Percentiles rank a stretch among this genome's conserved stretches.
Conservation (phyloP, 64 coral and sea anemone species). For the Platygyra sinensis region DNA sequence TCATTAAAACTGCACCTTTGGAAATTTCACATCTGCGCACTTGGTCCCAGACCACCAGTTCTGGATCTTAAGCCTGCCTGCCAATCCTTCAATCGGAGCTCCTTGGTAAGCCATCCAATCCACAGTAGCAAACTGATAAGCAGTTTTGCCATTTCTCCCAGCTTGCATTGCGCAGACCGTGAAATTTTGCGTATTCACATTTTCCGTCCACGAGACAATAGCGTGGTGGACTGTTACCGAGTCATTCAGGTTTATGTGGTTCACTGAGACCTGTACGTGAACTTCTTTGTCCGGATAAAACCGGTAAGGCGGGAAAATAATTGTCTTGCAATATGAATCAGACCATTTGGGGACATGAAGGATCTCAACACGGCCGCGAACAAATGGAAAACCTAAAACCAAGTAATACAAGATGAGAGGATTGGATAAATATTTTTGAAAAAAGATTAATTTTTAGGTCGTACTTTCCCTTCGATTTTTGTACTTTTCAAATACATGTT, state of each 20-base stretch:
- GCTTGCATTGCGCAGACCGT: constrained; percentile 63
- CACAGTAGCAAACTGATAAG: constrained; percentile 34
- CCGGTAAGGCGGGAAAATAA: constrained; percentile 1
- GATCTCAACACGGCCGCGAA: constrained; percentile 29
- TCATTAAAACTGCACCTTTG: constrained; percentile 1
- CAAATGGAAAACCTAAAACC: neutral
- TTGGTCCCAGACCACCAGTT: constrained; percentile 66
- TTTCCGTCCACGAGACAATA: constrained; percentile 37
- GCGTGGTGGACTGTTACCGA: constrained; percentile 43
- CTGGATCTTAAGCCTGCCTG: constrained; percentile 46
- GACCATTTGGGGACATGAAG: constrained; percentile 46
- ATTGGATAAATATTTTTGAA: too few relatives aligned
- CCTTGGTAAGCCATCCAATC: constrained; percentile 64
- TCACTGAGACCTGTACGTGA: constrained; percentile 46
- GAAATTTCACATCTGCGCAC: constrained; percentile 45
- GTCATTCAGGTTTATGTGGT: constrained; percentile 52
- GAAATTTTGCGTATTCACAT: constrained; percentile 31
- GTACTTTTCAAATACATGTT: too few relatives aligned
- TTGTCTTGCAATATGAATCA: constrained; percentile 13
- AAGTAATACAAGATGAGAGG: too few relatives aligned
- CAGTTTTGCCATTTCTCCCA: constrained; percentile 54
- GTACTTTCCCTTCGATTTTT: too few relatives aligned
- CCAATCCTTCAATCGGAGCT: constrained; percentile 35
- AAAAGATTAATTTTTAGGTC: too few relatives aligned
- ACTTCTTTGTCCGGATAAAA: constrained; percentile 33